Base-by-base conservation (phyloP, 2,113 vertebrate genomes). In the Castor canadensis region DNA sequence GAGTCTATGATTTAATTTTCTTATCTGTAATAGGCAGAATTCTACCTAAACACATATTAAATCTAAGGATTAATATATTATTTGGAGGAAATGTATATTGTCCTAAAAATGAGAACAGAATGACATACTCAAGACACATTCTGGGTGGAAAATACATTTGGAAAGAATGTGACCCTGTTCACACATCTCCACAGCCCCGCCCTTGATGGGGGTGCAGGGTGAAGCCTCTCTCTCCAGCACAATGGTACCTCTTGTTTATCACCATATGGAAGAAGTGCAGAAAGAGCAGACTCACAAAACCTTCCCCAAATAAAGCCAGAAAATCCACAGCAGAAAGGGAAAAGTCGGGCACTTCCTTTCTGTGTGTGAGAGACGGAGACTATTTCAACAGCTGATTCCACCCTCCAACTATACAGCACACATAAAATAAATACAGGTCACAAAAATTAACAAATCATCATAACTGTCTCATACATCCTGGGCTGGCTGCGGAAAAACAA, bases 391-490 rank as follows among this genome's bases (percentile, higher is more conserved):
- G 98, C 97, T 97, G 97, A 98, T 97, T 97, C 97, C 94, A 96
- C 96, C 97, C 97, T 98, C 95, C 96, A 98, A 98, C 98, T 96
- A 98, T 43, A 98, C 97, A 85, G 97, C 96, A 71, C 97, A 98
- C 96, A 97, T 97, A 98, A 98, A 98, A 98, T 98, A 98, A 99
- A 98, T 98, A 98, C 96, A 97, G 97, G 98, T 98, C 98, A 95
- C 97, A 94, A 98, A 98, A 98, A 98, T 98, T 98, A 98, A 98
- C 98, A 99, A 98, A 98, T 98, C 98, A 98, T 98, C 97, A 96
- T 98, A 98, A 98, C 98, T 98, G 98, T 98, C 98, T 98, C 97
- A 98, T 98, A 98, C 98, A 98, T 98, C 98, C 98, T 98, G 98
- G 98, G 97, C 97, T 98, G 98, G 97, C 97, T 98, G 97, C 97